Conservation (phyloP, 1,140 invertebrate species). For the Halesus radiatus region DNA sequence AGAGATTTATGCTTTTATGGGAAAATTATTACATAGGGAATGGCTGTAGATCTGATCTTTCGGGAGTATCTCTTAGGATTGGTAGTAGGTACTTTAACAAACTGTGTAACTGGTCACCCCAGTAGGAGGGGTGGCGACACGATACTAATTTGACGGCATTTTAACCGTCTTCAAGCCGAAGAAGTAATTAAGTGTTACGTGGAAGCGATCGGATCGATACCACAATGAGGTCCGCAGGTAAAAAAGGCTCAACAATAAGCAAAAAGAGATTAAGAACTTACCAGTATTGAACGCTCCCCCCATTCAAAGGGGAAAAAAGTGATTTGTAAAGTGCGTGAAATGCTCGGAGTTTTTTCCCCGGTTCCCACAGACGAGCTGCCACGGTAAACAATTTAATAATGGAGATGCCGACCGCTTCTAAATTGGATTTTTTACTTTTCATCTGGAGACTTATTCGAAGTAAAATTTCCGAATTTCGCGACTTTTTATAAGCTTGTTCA, state of each 20-base stretch:
- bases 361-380: slow-evolving; percentile 41
- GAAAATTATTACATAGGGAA: too few species aligned
- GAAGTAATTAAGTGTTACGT: slow-evolving; percentile 53
- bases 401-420: slow-evolving; percentile 37
- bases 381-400: slow-evolving; percentile 42
- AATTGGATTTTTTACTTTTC: slow-evolving; percentile 45
- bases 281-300: slow-evolving; percentile 35
- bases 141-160: slow-evolving; percentile 55
- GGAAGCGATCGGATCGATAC: slow-evolving; percentile 48
- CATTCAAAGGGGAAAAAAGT: slow-evolving; percentile 41
- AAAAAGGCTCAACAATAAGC: slow-evolving; percentile 43
- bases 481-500: neutral
- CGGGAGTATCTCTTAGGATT: too few species aligned
- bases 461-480: slow-evolving; percentile 14
- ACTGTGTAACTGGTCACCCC: neutral
- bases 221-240: slow-evolving; percentile 50
- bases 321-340: slow-evolving; percentile 51
- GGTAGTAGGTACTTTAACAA: neutral
- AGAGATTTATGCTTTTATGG: too few species aligned
- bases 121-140: slow-evolving; percentile 12
- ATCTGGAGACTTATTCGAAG: neutral
- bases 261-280: slow-evolving; percentile 40
- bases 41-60: too few species aligned
- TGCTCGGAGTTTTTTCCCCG: slow-evolving; percentile 39
- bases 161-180: slow-evolving; percentile 47